Percentiles rank a stretch among this genome's conserved stretches.
Evolutionary conservation across 1,140 invertebrate genomes (phyloP).

Genomic region (Polyergus mexicanus): DNA sequence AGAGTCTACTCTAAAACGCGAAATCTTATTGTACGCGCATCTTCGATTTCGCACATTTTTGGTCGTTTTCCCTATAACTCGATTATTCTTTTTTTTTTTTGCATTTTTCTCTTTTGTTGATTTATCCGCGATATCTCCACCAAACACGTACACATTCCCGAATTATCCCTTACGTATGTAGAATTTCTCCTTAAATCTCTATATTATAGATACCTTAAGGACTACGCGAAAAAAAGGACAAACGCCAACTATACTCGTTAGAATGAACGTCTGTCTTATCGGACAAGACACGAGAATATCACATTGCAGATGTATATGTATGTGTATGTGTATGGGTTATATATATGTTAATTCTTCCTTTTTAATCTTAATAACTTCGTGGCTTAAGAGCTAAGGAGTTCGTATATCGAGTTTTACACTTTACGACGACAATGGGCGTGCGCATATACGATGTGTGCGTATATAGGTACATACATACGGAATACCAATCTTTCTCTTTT

Average conservation of each 20-base stretch:
- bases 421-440: slow-evolving; percentile 36
- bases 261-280: slow-evolving; percentile 84
- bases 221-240: slow-evolving; percentile 77
- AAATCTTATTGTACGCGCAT: slow-evolving; percentile 36
- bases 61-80: slow-evolving; percentile 46
- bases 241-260: slow-evolving; percentile 83
- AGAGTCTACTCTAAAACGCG: slow-evolving; percentile 34
- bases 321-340: slow-evolving; percentile 42
- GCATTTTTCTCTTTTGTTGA: slow-evolving; percentile 47
- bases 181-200: slow-evolving; percentile 65
- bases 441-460: slow-evolving; percentile 54
- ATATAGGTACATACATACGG: slow-evolving; percentile 12
- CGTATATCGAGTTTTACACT: slow-evolving; percentile 47
- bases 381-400: slow-evolving; percentile 51
- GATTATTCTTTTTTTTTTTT: slow-evolving; percentile 19
- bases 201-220: slow-evolving; percentile 69
- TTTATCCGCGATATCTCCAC: not conserved
- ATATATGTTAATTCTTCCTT: slow-evolving; percentile 47
- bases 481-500: slow-evolving; percentile 6
- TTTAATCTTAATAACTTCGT: slow-evolving; percentile 19
- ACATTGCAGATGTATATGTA: slow-evolving; percentile 83
- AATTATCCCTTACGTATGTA: slow-evolving; percentile 58
- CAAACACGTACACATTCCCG: slow-evolving; percentile 55
- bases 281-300: slow-evolving; percentile 87
- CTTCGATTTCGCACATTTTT: slow-evolving; percentile 31